Conservation (phyloP, 2,797 vertebrate species). For the Poecilia wingei region DNA sequence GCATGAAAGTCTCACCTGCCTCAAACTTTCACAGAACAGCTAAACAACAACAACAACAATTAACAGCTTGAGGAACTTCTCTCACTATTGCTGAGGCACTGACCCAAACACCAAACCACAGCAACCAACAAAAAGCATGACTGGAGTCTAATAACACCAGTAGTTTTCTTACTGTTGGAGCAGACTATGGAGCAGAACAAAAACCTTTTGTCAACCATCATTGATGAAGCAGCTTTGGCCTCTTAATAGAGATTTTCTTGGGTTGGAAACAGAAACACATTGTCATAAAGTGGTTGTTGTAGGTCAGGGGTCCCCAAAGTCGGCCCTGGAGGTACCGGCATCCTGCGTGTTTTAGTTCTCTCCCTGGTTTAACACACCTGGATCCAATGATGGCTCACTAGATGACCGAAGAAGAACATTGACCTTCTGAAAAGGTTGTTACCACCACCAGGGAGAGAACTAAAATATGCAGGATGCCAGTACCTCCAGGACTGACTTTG, state of each 20-base stretch:
- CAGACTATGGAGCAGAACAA: background rate
- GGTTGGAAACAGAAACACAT: conserved; percentile 4
- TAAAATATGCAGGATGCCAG: no score
- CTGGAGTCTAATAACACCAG: background rate
- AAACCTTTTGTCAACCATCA: background rate
- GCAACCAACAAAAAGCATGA: background rate
- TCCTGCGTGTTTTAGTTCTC: no score
- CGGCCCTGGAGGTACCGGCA: no score
- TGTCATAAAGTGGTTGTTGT: no score
- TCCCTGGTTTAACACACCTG: no score
- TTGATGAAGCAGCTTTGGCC: background rate
- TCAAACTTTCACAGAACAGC: background rate
- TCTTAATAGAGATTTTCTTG: background rate
- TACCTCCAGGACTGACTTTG: no score
- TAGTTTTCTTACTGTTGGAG: background rate
- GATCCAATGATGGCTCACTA: no score
- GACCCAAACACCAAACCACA: background rate
- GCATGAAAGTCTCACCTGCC: background rate
- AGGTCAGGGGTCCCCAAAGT: no score
- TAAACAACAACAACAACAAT: background rate
- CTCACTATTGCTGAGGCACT: background rate
- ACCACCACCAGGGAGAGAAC: no score
- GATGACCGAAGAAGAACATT: no score
- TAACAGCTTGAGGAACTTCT: background rate
- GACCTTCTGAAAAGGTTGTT: no score